phyloP scores from a whole-genome alignment of 2,113 vertebrate species.

The Columba livia region DNA sequence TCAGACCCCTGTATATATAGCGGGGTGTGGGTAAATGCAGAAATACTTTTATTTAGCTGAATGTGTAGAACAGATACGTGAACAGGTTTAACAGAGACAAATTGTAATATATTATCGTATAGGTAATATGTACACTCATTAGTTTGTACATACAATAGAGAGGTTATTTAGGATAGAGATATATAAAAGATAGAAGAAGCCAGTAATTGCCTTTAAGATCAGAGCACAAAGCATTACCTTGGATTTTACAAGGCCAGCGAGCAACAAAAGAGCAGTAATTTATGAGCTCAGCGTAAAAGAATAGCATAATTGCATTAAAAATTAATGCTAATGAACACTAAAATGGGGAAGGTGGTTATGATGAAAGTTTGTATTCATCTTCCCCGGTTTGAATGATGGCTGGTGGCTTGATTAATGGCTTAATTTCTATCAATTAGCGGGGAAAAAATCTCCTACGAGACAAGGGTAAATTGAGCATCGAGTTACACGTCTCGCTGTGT shows the following conservation, averaged over 20 bases:
- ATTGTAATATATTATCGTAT: background rate
- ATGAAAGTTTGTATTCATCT: conserved; percentile 99
- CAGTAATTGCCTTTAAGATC: conserved; percentile 99
- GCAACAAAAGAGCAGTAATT: conserved; percentile 99
- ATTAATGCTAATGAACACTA: conserved; percentile 99
- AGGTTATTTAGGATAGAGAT: conserved; percentile 90
- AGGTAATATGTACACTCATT: background rate
- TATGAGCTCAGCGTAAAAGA: conserved; percentile 99
- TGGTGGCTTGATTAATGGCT: conserved; percentile 99
- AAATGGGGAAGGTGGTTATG: conserved; percentile 99
- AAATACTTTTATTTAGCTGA: background rate
- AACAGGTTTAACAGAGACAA: background rate
- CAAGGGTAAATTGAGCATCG: conserved; percentile 97
- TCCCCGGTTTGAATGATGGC: conserved; percentile 97
- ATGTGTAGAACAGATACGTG: background rate
- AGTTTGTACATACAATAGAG: conserved; percentile 43
- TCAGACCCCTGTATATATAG: background rate
- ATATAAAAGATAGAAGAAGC: conserved; percentile 89
- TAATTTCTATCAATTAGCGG: conserved; percentile 99
- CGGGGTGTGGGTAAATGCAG: background rate
- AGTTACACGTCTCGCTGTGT: conserved; percentile 93
- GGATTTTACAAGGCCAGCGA: conserved; percentile 98
- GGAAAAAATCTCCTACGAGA: conserved; percentile 94
- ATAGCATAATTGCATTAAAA: conserved; percentile 99
- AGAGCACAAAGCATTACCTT: conserved; percentile 99